These are phyloP conservation scores for Drosophila malerkotliana DNA, from an alignment of 1,140 invertebrate species.

Conservation along the genomic window DNA sequence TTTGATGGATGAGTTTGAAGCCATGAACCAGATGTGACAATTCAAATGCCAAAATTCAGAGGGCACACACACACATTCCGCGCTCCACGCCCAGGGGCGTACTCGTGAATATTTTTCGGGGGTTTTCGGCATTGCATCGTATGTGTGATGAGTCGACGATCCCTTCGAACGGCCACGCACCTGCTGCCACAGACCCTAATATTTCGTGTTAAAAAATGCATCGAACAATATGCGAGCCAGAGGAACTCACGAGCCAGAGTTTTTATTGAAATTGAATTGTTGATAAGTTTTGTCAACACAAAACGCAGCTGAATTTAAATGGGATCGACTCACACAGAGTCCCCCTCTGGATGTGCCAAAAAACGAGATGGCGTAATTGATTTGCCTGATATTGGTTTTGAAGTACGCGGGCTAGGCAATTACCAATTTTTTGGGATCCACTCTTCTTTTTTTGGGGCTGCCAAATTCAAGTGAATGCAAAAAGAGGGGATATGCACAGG, in stretches of 20 bases:
- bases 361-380: slow-evolving; percentile 53
- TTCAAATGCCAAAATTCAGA: slow-evolving; percentile 74
- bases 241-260: slow-evolving; percentile 43
- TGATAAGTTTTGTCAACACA: slow-evolving; percentile 82
- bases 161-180: slow-evolving; percentile 16
- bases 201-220: slow-evolving; percentile 72
- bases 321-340: slow-evolving; percentile 9
- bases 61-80: slow-evolving; percentile 19
- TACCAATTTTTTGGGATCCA: slow-evolving; percentile 23
- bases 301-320: slow-evolving; percentile 47
- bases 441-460: not conserved
- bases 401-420: slow-evolving; percentile 37
- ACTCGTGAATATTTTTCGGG: slow-evolving; percentile 16
- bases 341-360: not conserved
- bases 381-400: slow-evolving; percentile 50
- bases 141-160: not conserved
- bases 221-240: slow-evolving; percentile 62
- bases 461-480: slow-evolving; percentile 5
- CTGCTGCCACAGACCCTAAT: slow-evolving; percentile 40
- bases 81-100: slow-evolving; percentile 19
- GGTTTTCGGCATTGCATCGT: slow-evolving; percentile 8
- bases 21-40: slow-evolving; percentile 79
- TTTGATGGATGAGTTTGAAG: slow-evolving; percentile 77
- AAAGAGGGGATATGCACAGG: not conserved
- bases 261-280: slow-evolving; percentile 83